Conservation (phyloP, 64 coral and sea anemone species). For the Catalaphyllia jardinei region DNA sequence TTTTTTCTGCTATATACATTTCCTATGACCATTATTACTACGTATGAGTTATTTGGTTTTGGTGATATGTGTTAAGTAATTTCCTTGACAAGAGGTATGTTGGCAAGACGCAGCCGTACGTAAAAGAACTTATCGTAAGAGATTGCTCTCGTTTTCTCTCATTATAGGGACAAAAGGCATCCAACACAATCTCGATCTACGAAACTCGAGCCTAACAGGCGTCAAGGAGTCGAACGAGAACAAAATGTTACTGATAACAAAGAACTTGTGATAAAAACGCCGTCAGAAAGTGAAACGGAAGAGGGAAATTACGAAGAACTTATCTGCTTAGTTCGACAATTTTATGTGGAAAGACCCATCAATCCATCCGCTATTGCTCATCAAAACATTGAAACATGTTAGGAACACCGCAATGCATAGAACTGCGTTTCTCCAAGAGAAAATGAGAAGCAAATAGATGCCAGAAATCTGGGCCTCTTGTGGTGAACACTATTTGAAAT, state of each 20-base stretch:
- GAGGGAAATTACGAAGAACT: slow-evolving; percentile 89
- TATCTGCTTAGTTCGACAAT: slow-evolving; percentile 88
- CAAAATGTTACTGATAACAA: not conserved
- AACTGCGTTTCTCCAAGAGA: not conserved
- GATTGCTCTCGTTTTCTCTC: not conserved
- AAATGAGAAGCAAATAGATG: no score
- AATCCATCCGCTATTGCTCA: slow-evolving; percentile 81
- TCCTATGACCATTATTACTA: no score
- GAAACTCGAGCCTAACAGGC: not conserved
- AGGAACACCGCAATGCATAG: not conserved
- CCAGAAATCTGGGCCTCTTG: no score
- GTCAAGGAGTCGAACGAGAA: not conserved
- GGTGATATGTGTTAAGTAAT: no score
- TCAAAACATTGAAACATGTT: slow-evolving; percentile 94
- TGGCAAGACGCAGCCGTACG: no score
- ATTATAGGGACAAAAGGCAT: not conserved
- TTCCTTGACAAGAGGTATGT: no score
- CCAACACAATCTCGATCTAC: not conserved
- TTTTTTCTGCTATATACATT: no score
- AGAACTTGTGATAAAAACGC: not conserved
- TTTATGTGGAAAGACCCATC: slow-evolving; percentile 86
- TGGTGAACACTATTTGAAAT: no score
- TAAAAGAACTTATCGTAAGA: no score
- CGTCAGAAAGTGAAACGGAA: slow-evolving; percentile 13
- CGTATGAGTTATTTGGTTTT: no score